Conservation (phyloP, 2,888 invertebrate genomes). For the Watsonalla cultraria region DNA sequence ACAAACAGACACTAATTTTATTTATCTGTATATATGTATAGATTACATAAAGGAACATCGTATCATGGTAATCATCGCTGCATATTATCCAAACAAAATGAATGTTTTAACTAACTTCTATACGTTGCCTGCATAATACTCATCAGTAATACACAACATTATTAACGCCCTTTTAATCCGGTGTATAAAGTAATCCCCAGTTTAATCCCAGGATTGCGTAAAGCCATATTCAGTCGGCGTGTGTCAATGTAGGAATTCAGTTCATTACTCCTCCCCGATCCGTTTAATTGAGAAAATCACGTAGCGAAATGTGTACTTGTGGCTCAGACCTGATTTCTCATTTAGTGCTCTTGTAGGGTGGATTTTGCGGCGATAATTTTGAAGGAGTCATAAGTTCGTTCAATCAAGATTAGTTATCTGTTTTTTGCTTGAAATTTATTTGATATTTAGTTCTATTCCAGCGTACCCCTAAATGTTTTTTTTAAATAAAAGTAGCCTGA, state of each 20-base stretch:
- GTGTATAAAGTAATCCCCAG: constrained; percentile 2
- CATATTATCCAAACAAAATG: no score
- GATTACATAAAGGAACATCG: no score
- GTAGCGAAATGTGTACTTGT: neutral
- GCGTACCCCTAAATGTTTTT: no score
- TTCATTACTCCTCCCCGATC: neutral
- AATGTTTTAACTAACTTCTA: neutral
- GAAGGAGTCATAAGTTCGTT: neutral
- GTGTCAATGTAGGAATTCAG: constrained; percentile 1
- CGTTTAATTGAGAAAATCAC: neutral
- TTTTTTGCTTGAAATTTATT: no score
- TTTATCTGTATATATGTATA: no score
- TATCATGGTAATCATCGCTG: no score
- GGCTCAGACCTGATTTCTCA: neutral
- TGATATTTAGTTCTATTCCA: no score
- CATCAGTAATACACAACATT: neutral
- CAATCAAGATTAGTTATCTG: no score
- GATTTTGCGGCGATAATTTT: neutral
- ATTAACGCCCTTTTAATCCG: constrained; percentile 4
- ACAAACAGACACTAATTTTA: no score
- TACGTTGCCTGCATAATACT: neutral
- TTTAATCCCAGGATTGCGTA: constrained; percentile 2
- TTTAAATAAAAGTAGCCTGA: no score
- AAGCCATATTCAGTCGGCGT: constrained; percentile 1
- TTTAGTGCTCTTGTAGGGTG: neutral